These are phyloP conservation scores for Acridotheres tristis DNA, from an alignment of 2,797 vertebrate genomes.

Conservation along the genomic window DNA sequence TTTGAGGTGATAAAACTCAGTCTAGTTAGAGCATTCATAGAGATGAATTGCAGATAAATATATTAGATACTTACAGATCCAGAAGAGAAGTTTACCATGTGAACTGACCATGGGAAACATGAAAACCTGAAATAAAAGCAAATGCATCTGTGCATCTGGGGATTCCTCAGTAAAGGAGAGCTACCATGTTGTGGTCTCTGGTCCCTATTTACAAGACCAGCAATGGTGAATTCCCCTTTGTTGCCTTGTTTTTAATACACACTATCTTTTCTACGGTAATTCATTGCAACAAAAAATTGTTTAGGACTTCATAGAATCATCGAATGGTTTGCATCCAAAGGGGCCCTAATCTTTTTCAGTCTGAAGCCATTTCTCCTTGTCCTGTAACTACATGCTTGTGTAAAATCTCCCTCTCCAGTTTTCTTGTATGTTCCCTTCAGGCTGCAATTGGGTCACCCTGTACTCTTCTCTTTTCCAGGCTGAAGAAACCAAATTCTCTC, in stretches of 20 bases:
- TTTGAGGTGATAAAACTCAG: not conserved
- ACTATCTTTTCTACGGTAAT: not conserved
- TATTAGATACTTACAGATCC: not conserved
- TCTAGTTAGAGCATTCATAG: not conserved
- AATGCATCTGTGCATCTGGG: not conserved
- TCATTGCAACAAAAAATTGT: not conserved
- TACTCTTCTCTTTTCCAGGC: not conserved
- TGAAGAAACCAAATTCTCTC: not conserved
- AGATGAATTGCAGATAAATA: not conserved
- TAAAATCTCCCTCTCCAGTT: not conserved
- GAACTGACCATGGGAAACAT: not conserved
- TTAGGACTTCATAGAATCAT: not conserved
- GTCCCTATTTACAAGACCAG: not conserved
- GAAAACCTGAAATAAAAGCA: not conserved
- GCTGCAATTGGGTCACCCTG: not conserved
- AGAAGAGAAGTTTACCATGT: not conserved
- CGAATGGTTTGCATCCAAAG: not conserved
- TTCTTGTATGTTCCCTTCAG: not conserved
- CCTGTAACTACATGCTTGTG: not conserved
- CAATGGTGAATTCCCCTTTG: not conserved
- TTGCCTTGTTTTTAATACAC: not conserved
- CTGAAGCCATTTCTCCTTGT: not conserved
- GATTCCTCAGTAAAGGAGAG: not conserved
- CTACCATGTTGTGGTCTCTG: accelerated
- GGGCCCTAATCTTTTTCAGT: not conserved